Base-by-base conservation (phyloP, 2,113 vertebrate species). In the Rostratula benghalensis region DNA sequence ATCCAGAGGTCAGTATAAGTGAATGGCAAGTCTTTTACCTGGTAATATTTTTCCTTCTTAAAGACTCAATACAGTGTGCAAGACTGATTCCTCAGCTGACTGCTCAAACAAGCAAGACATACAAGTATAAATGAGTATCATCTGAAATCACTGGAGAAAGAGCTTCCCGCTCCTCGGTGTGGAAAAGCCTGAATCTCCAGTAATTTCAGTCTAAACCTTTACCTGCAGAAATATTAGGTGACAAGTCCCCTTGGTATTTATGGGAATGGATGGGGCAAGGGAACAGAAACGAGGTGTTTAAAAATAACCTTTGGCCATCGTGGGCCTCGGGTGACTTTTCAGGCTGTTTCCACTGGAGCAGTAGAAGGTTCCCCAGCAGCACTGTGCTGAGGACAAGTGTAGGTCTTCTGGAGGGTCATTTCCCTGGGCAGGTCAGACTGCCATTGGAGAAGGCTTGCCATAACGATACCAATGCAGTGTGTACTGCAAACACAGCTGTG, bases 361-460 rank as follows among this genome's bases (percentile, higher is more conserved):
- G 45, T 30, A 59, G 68, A 4, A 59, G 17, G 51, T 48, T 25
- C 37, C 53, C n/a, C 7, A 35, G 51, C 51, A 28, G 50, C 3
- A 35, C 11, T 35, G 46, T 25, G 59, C 50, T 28, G 22, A 50
- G 73, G 71, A 27, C 51, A 56, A 25, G 64, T 2, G 6, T 3
- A 35, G 69, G 50, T 51, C 63, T 59, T 54, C 45, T 3, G 5
- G 23, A 13, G 31, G 33, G 54, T 20, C 11, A 28, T 8, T 46
- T 20, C 15, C 41, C 37, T 54, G 28, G 59, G 64, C 51, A 59
- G 39, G n/a, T 48, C n/a, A n/a, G 31, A 9, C 35, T 28, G 15
- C 13, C 0, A 0, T 41, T 51, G 27, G 61, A 21, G 27, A 41
- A 53, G 35, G 27, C n/a, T 54, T 18, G 8, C 27, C 9, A 1